Percentiles rank a stretch among this genome's conserved stretches.
Conservation (phyloP, 2,888 invertebrate species). For the Heliconius aoede region DNA sequence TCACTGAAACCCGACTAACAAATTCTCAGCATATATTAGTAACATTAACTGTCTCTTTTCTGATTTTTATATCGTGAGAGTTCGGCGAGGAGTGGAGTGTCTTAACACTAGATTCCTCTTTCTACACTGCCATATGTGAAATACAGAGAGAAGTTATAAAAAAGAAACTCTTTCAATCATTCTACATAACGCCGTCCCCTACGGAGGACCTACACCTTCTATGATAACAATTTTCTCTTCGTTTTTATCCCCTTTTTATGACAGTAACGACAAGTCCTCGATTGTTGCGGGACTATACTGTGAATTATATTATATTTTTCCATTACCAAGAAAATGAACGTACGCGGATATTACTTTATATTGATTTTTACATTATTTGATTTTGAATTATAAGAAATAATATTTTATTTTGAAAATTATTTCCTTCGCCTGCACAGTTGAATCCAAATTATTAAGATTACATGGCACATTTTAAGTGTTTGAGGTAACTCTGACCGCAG, state of each 20-base stretch:
- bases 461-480: no score
- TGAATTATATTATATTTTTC: conserved; percentile 58
- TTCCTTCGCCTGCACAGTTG: no score
- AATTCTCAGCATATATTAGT: no score
- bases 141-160: not conserved
- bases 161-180: not conserved
- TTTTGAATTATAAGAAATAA: conserved; percentile 10
- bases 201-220: conserved; percentile 65
- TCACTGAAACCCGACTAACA: no score
- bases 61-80: no score
- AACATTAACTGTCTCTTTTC: no score
- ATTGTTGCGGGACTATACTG: conserved; percentile 51
- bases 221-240: conserved; percentile 78
- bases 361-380: conserved; percentile 10
- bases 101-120: no score
- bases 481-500: no score
- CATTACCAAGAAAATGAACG: conserved; percentile 54
- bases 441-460: no score
- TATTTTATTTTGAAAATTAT: no score
- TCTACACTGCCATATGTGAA: not conserved
- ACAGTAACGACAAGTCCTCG: conserved; percentile 71
- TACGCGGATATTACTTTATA: conserved; percentile 26
- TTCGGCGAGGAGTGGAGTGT: no score
- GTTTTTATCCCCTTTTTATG: conserved; percentile 70
- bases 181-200: conserved; percentile 51